These are phyloP conservation scores for Epinephelus coioides DNA, from an alignment of 2,797 vertebrate genomes.

Conservation along the genomic window DNA sequence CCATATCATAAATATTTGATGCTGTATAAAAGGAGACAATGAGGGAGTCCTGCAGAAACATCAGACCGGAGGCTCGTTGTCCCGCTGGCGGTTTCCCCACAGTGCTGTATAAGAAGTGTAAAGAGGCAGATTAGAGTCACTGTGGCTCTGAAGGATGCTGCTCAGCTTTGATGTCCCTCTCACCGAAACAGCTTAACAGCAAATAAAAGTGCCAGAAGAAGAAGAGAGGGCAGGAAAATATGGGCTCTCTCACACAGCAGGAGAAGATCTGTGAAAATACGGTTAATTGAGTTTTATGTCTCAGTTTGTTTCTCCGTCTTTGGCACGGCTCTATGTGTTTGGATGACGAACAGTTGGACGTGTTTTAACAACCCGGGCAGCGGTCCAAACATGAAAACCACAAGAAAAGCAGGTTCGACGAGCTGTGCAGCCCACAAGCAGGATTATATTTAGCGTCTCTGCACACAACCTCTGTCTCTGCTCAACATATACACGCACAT, in stretches of 20 bases:
- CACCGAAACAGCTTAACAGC: slow-evolving; percentile 33
- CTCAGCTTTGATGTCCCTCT: slow-evolving; percentile 65
- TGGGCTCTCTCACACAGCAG: neutral
- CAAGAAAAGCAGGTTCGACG: slow-evolving; percentile 47
- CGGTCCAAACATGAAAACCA: slow-evolving; percentile 52
- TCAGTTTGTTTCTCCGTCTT: slow-evolving; percentile 23
- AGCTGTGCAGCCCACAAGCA: slow-evolving; percentile 40
- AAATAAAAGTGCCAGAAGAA: slow-evolving; percentile 34
- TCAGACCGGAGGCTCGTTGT: slow-evolving; percentile 30
- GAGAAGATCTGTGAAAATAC: neutral
- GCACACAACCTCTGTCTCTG: slow-evolving; percentile 24
- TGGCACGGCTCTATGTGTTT: slow-evolving; percentile 27
- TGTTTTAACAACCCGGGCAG: slow-evolving; percentile 43
- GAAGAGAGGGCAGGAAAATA: slow-evolving; percentile 17
- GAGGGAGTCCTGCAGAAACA: slow-evolving; percentile 37
- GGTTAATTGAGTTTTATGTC: slow-evolving; percentile 15
- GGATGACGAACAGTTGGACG: slow-evolving; percentile 44
- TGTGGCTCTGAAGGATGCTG: slow-evolving; percentile 38
- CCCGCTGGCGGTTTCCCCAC: slow-evolving; percentile 41
- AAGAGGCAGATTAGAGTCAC: slow-evolving; percentile 67
- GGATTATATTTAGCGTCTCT: slow-evolving; percentile 59
- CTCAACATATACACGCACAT: neutral
- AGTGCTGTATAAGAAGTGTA: slow-evolving; percentile 41
- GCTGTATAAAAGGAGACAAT: neutral
- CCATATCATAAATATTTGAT: neutral